Evolutionary conservation across 2,797 vertebrate genomes (phyloP).

Genomic region (Botia kubotai): DNA sequence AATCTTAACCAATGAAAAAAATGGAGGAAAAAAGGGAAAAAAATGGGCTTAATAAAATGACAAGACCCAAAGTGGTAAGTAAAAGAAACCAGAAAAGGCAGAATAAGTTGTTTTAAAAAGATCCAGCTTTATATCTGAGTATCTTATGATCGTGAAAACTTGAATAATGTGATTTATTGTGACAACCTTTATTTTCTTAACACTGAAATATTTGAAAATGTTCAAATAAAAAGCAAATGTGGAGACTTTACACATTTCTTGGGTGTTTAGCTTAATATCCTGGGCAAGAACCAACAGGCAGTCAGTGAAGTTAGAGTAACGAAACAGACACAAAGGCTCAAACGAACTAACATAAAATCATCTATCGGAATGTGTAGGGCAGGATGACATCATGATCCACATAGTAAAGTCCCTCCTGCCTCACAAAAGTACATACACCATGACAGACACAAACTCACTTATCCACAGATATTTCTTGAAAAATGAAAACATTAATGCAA

Average conservation of each 20-base stretch:
- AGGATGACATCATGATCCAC: constrained; percentile 60
- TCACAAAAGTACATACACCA: constrained; percentile 65
- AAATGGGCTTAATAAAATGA: neutral
- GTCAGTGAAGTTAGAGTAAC: constrained; percentile 28
- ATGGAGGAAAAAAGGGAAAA: constrained; percentile 29
- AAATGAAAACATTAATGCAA: constrained; percentile 64
- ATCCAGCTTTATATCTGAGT: neutral
- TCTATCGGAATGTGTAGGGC: constrained; percentile 79
- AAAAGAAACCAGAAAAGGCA: constrained; percentile 7
- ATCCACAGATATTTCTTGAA: constrained; percentile 61
- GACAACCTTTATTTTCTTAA: constrained; percentile 7
- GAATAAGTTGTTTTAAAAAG: constrained; percentile 1
- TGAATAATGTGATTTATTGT: constrained; percentile 30
- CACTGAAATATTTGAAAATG: constrained; percentile 33
- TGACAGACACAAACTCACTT: constrained; percentile 47
- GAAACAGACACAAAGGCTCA: neutral
- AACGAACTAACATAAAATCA: constrained; percentile 48
- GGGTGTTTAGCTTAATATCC: constrained; percentile 16
- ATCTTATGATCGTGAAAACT: constrained; percentile 15
- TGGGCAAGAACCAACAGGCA: constrained; percentile 40
- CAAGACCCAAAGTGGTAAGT: constrained; percentile 19
- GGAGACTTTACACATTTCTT: neutral
- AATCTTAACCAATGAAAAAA: constrained; percentile 38
- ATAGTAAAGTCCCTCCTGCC: constrained; percentile 63
- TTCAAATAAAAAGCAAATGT: constrained; percentile 47